Evolutionary conservation across 1,140 invertebrate species (phyloP), one percentile per base, ranked within the genome.

Genomic region (Sipha flava): DNA sequence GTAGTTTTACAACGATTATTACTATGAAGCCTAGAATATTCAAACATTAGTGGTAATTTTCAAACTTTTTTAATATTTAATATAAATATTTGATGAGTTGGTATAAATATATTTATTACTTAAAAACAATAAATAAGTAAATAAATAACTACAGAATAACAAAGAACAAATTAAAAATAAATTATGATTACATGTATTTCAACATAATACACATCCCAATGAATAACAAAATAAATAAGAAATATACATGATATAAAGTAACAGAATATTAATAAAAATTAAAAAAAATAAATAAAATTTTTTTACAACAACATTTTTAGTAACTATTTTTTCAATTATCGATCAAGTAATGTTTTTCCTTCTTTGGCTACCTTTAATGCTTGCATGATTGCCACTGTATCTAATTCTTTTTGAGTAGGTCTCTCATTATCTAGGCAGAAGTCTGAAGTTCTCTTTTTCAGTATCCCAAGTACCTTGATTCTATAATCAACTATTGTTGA

Each of bases 401-500:
- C 95, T 59, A 97, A 85, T 86, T 98, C 96, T 82, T 93, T 92
- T 84, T 95, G 92, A 34, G 92, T 92, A 0, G 94, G 90, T 82
- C 91, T 92, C 83, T 95, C 92, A 84, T 94, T 94, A 84, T 98
- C 96, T 62, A 98, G 85, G 84, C 89, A 92, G 54, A 96, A 89
- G 82, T 94, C 91, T 45, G 88, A 85, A 80, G 93, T 92, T 64
- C 93, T 87, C 52, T 89, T 88, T 59, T 92, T 92, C 84, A 97
- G 95, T 75, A 91, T 89, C 82, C 94, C 92, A 72, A 98, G 87
- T 0, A 96, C 92, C 84, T 94, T 94, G 0, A 95, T 92, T 83
- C 96, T 89, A 85, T 98, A 98, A 86, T 98, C 96, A 82, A 94
- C 88, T 47, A 91, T 89, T 4, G 91, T 91, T 0, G 95, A 93